phyloP scores from a whole-genome alignment of 2,888 invertebrate genomes.

The Suillia variegata region DNA sequence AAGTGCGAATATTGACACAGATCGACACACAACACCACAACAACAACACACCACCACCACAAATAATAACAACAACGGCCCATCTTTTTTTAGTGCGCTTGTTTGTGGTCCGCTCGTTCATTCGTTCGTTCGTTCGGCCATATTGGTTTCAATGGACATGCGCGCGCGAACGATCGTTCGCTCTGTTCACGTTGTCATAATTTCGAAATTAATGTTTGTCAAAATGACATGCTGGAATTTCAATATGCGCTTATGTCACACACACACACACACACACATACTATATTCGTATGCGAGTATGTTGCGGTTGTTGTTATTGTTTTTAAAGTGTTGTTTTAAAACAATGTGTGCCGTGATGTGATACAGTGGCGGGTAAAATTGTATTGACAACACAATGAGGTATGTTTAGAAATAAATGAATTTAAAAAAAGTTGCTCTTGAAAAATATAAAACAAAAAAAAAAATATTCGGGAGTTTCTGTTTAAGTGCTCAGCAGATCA shows the following conservation, averaged over 20 bases:
- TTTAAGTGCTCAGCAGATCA: too few species aligned
- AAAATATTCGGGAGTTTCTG: too few species aligned
- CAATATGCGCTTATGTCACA: background rate
- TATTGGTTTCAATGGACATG: background rate
- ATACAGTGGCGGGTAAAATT: background rate
- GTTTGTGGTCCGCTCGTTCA: background rate
- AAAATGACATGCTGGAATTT: slow-evolving; percentile 13
- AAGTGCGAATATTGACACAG: slow-evolving; percentile 25
- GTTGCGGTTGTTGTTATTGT: background rate
- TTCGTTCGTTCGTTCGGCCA: too few species aligned
- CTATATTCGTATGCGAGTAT: too few species aligned
- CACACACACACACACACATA: too few species aligned
- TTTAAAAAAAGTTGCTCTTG: background rate
- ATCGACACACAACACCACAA: background rate
- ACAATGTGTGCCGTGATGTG: too few species aligned
- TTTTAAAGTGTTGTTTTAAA: background rate
- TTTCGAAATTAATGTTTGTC: background rate
- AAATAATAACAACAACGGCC: background rate
- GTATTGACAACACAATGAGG: too few species aligned
- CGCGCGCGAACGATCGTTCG: background rate
- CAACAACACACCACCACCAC: background rate
- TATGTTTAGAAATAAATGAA: too few species aligned
- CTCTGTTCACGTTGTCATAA: background rate
- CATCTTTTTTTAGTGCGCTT: background rate
- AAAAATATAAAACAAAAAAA: too few species aligned